Base-by-base conservation (phyloP, 1,140 invertebrate species). In the Papilio helenus region DNA sequence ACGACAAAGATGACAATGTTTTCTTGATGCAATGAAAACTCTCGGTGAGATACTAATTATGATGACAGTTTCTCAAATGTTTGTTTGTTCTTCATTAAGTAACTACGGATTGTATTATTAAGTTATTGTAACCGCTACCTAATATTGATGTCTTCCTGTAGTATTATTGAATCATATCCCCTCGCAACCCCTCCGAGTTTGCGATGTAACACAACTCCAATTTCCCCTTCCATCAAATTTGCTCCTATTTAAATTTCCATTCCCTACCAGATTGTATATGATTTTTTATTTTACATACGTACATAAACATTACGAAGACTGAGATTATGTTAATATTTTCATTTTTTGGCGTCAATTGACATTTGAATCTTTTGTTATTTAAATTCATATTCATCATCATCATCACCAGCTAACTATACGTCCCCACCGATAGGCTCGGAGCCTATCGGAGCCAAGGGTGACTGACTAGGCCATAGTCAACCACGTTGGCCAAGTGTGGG, bases 221-320 rank as follows among this genome's bases (percentile, higher is more conserved):
- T 72, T 72, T 72, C 71, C 71, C 71, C 71, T 72, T 72, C 71
- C 39, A 44, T 72, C 39, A 72, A 72, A 72, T 72, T 44, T 72
- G 14, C n/a, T 14, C 71, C n/a, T 34, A 18, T 72, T 72, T 72
- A 44, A 34, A 72, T 72, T 44, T 16, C 42, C 34, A 72, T 72
- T 72, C 16, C 14, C 39, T 72, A 20, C n/a, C 34, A 71, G 26
- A 71, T 39, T 71, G 10, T 34, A 16, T 12, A 71, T 18, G 26
- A 71, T 34, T 71, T n/a, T 71, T 39, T 58, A 58, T 58, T 58
- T 58, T 58, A 58, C 20, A 23, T 58, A 39, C 3, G 29, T 3
- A 29, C 29, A 29, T n/a, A 55, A 18, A 5, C 18, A 55, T 58
- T 23, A 26, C 20, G 10, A n/a, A 55, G 16, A 55, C 20, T 20